These are phyloP conservation scores for Latrodectus elegans DNA, from an alignment of 2,888 invertebrate genomes.

Conservation along the genomic window DNA sequence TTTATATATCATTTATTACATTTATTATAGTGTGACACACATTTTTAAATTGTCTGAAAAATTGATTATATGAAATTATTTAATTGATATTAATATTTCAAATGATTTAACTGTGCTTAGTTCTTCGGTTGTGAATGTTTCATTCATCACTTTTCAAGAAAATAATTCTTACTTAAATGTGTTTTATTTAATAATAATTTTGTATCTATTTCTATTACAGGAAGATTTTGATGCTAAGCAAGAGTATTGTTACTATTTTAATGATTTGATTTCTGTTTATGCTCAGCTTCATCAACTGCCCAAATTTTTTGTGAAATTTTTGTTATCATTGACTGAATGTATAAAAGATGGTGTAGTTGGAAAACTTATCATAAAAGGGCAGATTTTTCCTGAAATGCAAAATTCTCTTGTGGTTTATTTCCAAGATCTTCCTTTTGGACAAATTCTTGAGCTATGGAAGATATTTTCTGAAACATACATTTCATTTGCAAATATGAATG, in stretches of 20 bases:
- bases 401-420: constrained; percentile 26
- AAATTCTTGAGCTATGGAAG: constrained; percentile 53
- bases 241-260: constrained; percentile 46
- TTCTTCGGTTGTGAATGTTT: too few relatives aligned
- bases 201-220: neutral
- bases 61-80: too few relatives aligned
- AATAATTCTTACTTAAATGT: too few relatives aligned
- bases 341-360: constrained; percentile 37
- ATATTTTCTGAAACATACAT: constrained; percentile 55
- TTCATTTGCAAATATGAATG: constrained; percentile 36
- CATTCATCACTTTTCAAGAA: too few relatives aligned
- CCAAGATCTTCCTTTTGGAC: constrained; percentile 59
- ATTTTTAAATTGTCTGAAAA: too few relatives aligned
- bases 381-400: constrained; percentile 23
- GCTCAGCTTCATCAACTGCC: constrained; percentile 46
- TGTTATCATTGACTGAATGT: constrained; percentile 43
- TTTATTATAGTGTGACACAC: too few relatives aligned
- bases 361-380: constrained; percentile 17
- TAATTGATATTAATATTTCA: too few relatives aligned
- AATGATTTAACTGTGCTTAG: too few relatives aligned
- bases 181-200: neutral
- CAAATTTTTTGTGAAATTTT: constrained; percentile 53
- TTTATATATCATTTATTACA: too few relatives aligned
- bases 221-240: constrained; percentile 15
- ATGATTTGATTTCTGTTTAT: constrained; percentile 22